Base-by-base conservation (phyloP, 2,888 invertebrate species). In the Meghimatium bilineatum region DNA sequence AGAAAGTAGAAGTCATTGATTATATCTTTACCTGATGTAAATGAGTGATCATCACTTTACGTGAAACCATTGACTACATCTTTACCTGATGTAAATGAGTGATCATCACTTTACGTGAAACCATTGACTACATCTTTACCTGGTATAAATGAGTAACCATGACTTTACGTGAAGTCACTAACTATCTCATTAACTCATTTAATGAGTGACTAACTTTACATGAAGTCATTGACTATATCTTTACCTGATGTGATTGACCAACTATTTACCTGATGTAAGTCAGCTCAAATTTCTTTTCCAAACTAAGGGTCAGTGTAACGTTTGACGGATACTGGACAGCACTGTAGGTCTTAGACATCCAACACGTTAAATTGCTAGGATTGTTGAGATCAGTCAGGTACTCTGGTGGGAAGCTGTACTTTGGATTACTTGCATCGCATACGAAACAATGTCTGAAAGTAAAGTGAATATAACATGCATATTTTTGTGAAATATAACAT, bases 341-440 rank as follows among this genome's bases (percentile, higher is more conserved):
- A 72, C 52, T 78, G 38, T 97, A 95, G 0, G 99, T 97, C 88
- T 97, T 97, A 74, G 98, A 98, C 86, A 98, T 95, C 99, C 99
- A 99, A 94, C 99, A 99, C 87, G 99, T 99, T 71, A 98, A 96
- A 94, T 99, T 99, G 93, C 97, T 97, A 34, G 98, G 97, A 94
- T 99, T 99, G 95, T 99, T 99, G 87, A 99, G 95, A 94, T 99
- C 99, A 85, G 99, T 99, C 80, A 99, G 95, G 91, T 97, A 96
- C n/a, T 95, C 94, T 5, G 95, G 90, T 0, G 98, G 96, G 60
- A 98, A 97, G 49, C 87, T 87, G 66, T 96, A 95, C 86, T 95
- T 95, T 10, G 96, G 95, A 89, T 96, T 96, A 34, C 95, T 95
- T 86, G 96, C 96, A 93, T 98, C 98, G 94, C 98, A 99, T 75